These are phyloP conservation scores for Pandion haliaetus DNA, from an alignment of 2,113 vertebrate genomes.

Conservation along the genomic window DNA sequence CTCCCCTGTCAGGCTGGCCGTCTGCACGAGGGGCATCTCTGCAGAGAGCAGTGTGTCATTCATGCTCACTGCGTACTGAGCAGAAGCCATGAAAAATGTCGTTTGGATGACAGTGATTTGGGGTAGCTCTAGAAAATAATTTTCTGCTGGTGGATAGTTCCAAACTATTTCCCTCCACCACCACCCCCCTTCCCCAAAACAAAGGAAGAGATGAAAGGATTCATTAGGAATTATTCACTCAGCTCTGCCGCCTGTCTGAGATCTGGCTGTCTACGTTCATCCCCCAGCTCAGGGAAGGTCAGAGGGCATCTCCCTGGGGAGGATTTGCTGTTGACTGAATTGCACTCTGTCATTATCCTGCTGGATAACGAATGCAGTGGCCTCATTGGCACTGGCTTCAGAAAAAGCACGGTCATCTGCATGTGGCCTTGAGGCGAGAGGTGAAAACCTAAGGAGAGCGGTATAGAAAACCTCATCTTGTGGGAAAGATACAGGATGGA, in stretches of 20 bases:
- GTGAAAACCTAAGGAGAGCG: not conserved
- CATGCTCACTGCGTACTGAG: not conserved
- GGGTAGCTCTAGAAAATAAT: not conserved
- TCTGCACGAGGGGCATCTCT: not conserved
- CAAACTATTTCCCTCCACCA: constrained; percentile 24
- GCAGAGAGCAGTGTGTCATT: not conserved
- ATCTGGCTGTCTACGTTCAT: constrained; percentile 57
- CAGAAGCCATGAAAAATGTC: constrained; percentile 3
- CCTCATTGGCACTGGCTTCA: constrained; percentile 60
- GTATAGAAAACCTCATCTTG: not conserved
- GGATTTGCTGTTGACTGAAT: constrained; percentile 71
- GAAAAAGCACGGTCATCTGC: constrained; percentile 56
- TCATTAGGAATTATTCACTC: constrained; percentile 68
- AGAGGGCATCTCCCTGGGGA: constrained; percentile 63
- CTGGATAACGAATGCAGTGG: constrained; percentile 63
- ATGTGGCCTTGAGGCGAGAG: constrained; percentile 44
- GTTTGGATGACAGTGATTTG: not conserved
- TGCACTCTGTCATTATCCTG: constrained; percentile 69
- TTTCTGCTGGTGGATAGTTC: constrained; percentile 43
- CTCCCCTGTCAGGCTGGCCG: not conserved
- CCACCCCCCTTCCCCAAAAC: constrained; percentile 25
- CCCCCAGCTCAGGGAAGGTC: constrained; percentile 53
- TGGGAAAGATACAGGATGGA: rapidly evolving
- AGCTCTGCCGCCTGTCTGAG: constrained; percentile 59
- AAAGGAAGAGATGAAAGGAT: constrained; percentile 67